Evolutionary conservation across 2,113 vertebrate genomes (phyloP).

Genomic region (Falcunculus frontatus): DNA sequence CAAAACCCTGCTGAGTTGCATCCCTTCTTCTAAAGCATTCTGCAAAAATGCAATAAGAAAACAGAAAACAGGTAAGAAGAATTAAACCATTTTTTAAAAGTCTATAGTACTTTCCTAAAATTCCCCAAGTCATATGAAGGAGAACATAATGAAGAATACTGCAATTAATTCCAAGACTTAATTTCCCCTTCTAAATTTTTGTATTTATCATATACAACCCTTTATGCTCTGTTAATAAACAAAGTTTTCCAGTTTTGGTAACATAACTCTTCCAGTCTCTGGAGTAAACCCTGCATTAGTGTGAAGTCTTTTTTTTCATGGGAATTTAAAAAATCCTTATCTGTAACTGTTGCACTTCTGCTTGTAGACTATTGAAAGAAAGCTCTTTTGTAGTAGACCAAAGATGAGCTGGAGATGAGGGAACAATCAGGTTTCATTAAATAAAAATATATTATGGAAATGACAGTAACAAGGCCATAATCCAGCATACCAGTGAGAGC

Average conservation of each 20-base stretch:
- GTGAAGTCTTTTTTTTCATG: not conserved
- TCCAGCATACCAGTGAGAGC: slow-evolving; percentile 83
- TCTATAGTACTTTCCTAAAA: not conserved
- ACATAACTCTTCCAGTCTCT: not conserved
- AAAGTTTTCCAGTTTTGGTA: not conserved
- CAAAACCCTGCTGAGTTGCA: slow-evolving; percentile 77
- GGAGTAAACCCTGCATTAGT: not conserved
- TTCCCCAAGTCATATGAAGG: not conserved
- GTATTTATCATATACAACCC: not conserved
- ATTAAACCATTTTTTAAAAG: not conserved
- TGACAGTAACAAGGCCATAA: not conserved
- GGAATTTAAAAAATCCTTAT: not conserved
- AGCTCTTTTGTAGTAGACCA: not conserved
- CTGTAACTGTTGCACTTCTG: not conserved
- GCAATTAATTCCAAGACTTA: not conserved
- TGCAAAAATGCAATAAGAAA: slow-evolving; percentile 56
- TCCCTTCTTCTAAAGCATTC: slow-evolving; percentile 89
- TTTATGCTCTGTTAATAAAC: not conserved
- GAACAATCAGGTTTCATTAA: not conserved
- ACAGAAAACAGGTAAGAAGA: not conserved
- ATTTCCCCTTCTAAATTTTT: not conserved
- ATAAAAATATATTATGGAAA: not conserved
- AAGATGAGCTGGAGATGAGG: not conserved
- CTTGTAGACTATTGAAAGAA: not conserved
- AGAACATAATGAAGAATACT: not conserved